A percentile compares a stretch with the other conserved stretches of the same genome.
These are phyloP conservation scores for Drosophila kanapiae DNA, from an alignment of 1,140 invertebrate genomes.

Conservation along the genomic window DNA sequence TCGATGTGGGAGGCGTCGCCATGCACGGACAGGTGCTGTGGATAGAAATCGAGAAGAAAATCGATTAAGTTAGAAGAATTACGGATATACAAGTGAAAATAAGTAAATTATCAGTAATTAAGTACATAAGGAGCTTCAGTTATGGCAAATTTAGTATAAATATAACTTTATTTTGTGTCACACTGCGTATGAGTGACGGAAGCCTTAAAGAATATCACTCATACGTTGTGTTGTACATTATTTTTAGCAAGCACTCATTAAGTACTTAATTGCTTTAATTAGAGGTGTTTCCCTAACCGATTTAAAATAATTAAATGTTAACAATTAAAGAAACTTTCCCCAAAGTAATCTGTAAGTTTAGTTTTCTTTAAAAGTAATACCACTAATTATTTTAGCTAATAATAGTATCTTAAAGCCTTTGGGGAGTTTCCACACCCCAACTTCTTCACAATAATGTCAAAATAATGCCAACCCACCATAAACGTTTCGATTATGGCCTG, in stretches of 20 bases:
- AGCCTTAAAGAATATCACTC: background rate
- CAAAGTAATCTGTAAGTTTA: too few relatives aligned
- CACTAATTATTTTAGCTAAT: background rate
- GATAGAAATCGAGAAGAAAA: slow-evolving; percentile 3
- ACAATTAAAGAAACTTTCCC: background rate
- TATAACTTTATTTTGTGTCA: background rate
- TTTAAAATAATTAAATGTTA: background rate
- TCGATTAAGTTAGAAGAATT: background rate
- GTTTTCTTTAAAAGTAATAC: background rate
- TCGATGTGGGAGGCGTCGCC: slow-evolving; percentile 91
- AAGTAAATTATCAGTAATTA: background rate
- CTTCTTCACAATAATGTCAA: background rate
- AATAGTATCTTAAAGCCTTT: background rate
- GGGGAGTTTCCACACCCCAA: background rate
- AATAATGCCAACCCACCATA: background rate
- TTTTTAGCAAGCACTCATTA: background rate
- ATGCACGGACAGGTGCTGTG: slow-evolving; percentile 88
- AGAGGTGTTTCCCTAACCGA: background rate
- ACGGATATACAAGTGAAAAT: background rate
- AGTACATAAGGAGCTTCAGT: background rate
- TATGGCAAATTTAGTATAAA: background rate
- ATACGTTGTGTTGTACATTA: slow-evolving; percentile 8
- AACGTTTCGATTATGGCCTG: slow-evolving; percentile 32
- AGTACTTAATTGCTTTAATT: background rate
- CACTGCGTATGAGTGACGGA: slow-evolving; percentile 7